These are phyloP conservation scores for Mesorhabditis sp. DNA, from an alignment of 2,888 invertebrate genomes.

Conservation along the genomic window DNA sequence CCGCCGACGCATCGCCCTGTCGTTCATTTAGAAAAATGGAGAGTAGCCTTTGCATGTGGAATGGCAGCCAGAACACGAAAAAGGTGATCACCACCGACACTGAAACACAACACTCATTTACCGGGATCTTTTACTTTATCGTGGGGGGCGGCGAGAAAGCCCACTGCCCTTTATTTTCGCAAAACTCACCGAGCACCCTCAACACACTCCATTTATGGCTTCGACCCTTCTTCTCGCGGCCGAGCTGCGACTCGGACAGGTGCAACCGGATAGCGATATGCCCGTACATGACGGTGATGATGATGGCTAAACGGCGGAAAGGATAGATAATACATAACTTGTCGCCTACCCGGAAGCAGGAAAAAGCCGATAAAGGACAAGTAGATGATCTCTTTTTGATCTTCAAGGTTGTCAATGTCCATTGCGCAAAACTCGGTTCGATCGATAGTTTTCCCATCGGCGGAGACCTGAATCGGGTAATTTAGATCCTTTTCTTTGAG, in stretches of 20 bases:
- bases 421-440: slow-evolving; percentile 51
- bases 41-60: slow-evolving; percentile 84
- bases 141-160: slow-evolving; percentile 16
- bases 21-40: slow-evolving; percentile 63
- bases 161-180: slow-evolving; percentile 9
- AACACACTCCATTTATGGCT: slow-evolving; percentile 31
- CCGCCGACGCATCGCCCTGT: slow-evolving; percentile 20
- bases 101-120: slow-evolving; percentile 61
- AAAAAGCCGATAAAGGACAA: slow-evolving; percentile 53
- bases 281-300: slow-evolving; percentile 52
- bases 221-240: slow-evolving; percentile 11
- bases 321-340: neutral
- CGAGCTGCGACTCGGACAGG: slow-evolving; percentile 22
- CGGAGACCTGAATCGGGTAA: slow-evolving; percentile 26
- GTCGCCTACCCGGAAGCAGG: slow-evolving; percentile 40
- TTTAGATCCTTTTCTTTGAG: neutral
- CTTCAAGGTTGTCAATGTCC: slow-evolving; percentile 27
- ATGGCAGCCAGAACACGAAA: slow-evolving; percentile 92
- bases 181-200: slow-evolving; percentile 34
- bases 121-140: slow-evolving; percentile 4
- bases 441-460: slow-evolving; percentile 33
- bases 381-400: slow-evolving; percentile 43
- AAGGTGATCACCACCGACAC: slow-evolving; percentile 88
- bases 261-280: slow-evolving; percentile 48
- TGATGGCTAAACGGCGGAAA: slow-evolving; percentile 24